Evolutionary conservation across 2,888 invertebrate genomes (phyloP).

Genomic region (Hydriomena furcata): DNA sequence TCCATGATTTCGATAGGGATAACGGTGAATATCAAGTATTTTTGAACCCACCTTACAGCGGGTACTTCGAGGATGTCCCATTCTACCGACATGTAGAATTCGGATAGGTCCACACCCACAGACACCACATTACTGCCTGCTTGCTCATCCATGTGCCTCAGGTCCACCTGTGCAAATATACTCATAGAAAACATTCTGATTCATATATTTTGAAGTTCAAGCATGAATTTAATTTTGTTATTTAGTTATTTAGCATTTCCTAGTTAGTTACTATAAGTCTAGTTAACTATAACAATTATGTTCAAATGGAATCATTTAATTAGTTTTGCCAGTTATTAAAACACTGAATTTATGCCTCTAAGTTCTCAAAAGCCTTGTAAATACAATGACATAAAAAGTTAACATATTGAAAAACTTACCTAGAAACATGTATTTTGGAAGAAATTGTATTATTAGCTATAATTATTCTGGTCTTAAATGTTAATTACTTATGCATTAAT

Average conservation of each 20-base stretch:
- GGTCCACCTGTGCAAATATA: conserved; percentile 88
- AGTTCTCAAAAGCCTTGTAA: conserved; percentile 4
- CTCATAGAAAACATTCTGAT: conserved; percentile 37
- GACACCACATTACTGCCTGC: conserved; percentile 95
- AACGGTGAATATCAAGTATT: neutral
- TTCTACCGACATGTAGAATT: conserved; percentile 99
- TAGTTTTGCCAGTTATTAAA: too few species aligned
- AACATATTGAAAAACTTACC: conserved; percentile 32
- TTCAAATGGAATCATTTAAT: too few species aligned
- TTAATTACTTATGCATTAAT: conserved; percentile 22
- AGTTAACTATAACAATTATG: too few species aligned
- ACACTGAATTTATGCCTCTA: neutral
- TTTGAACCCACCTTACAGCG: conserved; percentile 89
- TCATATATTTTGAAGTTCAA: conserved; percentile 7
- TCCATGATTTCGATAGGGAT: neutral
- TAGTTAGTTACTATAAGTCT: too few species aligned
- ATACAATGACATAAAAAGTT: conserved; percentile 1
- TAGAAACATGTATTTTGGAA: conserved; percentile 24
- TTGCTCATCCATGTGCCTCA: conserved; percentile 96
- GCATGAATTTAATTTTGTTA: conserved; percentile 2
- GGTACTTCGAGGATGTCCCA: conserved; percentile 99
- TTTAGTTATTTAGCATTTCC: neutral
- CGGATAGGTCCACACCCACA: conserved; percentile 97
- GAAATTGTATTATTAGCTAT: conserved; percentile 13
- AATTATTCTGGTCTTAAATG: conserved; percentile 7